Conservation (phyloP, 2,888 invertebrate species). For the Drosophila colorata region DNA sequence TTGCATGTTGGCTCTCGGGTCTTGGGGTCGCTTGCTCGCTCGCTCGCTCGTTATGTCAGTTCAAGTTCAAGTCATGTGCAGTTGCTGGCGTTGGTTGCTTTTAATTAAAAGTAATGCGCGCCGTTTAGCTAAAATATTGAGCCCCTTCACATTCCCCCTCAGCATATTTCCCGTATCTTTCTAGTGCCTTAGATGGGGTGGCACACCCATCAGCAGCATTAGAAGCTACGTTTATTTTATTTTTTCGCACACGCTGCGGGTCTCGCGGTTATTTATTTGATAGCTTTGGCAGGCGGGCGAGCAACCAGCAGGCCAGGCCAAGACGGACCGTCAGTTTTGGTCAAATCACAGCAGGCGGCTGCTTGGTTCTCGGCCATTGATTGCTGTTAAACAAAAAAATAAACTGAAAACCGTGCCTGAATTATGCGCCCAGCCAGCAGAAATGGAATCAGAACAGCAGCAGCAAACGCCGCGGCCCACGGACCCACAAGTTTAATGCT, state of each 20-base stretch:
- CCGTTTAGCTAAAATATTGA: constrained; percentile 69
- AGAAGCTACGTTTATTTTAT: constrained; percentile 59
- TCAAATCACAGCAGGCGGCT: constrained; percentile 75
- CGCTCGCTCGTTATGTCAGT: constrained; percentile 54
- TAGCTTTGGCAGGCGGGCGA: constrained; percentile 67
- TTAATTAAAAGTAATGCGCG: constrained; percentile 79
- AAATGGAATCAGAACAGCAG: constrained; percentile 50
- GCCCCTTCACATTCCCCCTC: constrained; percentile 4
- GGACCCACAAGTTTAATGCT: constrained; percentile 71
- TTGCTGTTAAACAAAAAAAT: constrained; percentile 50
- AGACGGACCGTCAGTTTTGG: constrained; percentile 68
- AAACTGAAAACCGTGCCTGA: constrained; percentile 66
- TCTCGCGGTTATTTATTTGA: constrained; percentile 78
- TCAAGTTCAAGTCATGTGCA: constrained; percentile 77
- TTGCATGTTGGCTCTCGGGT: constrained; percentile 14
- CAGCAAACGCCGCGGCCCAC: constrained; percentile 23
- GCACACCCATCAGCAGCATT: constrained; percentile 68
- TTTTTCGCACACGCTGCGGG: constrained; percentile 66
- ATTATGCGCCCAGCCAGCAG: constrained; percentile 64
- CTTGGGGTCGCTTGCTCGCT: constrained; percentile 21
- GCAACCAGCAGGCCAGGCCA: constrained; percentile 34
- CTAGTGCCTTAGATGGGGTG: constrained; percentile 33
- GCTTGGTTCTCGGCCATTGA: constrained; percentile 56
- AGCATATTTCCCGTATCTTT: constrained; percentile 21
- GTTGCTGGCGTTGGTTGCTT: constrained; percentile 69